Evolutionary conservation across 1,140 invertebrate species (phyloP), one percentile per base, ranked within the genome.

Genomic region (Anastrepha obliqua): DNA sequence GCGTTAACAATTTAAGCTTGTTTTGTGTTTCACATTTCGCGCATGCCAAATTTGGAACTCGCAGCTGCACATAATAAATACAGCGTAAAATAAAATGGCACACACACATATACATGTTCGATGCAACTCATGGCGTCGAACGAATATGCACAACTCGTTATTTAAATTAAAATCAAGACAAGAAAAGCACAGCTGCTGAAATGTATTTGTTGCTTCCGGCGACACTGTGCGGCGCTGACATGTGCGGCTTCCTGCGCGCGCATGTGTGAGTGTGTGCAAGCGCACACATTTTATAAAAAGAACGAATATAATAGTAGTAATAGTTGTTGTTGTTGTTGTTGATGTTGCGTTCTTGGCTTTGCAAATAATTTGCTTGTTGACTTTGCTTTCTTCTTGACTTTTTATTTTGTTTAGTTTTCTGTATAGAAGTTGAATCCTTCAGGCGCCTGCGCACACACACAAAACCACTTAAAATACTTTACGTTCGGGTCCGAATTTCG

Each of bases 401-500:
- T 29, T 29, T 29, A 29, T 29, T 29, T 29, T 29, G 29, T 29
- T 42, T 67, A 7, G 7, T 67, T 42, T 42, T 67, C 15, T 42
- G 39, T 17, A 59, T 15, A 59, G 20, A 86, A 47, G 78, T 86
- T 60, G 47, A 65, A 87, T 44, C 44, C 44, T 58, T 87, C 6
- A 51, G 86, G 47, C 64, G 87, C 39, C 2, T 88, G 42, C 58
- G 87, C 78, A 44, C 58, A 55, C 29, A 29, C 44, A 62, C 29
- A 81, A 86, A 74, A 60, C 7, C 47, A 55, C 39, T 90, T 93
- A 93, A 89, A 91, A 92, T 87, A 93, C 92, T 90, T 93, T 93
- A 88, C 95, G 94, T 89, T 94, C 94, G 81, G 97, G 97, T 94
- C 97, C 97, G 94, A 96, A 99, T 93, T 99, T 98, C 89, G 96